Percentiles rank a stretch among this genome's conserved stretches.
These are phyloP conservation scores for Athrips mouffetella DNA, from an alignment of 2,888 invertebrate species.

Conservation along the genomic window DNA sequence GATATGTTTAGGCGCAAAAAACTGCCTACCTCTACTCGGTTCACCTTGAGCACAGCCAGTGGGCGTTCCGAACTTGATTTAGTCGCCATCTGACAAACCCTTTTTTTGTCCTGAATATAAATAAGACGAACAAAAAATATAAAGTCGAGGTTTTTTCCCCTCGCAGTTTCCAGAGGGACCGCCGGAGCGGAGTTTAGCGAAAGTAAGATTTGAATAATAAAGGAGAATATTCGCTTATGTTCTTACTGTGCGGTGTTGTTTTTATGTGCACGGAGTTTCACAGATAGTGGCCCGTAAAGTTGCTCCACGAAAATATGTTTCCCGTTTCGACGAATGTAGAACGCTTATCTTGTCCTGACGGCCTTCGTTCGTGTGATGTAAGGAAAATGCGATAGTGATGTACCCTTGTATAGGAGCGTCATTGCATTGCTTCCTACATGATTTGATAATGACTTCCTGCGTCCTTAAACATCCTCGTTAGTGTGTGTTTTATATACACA, in stretches of 20 bases:
- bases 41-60: constrained; percentile 66
- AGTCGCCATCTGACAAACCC: constrained; percentile 73
- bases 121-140: constrained; percentile 67
- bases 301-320: constrained; percentile 43
- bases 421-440: constrained; percentile 56
- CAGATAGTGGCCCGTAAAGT: constrained; percentile 45
- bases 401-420: constrained; percentile 30
- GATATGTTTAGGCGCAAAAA: constrained; percentile 48
- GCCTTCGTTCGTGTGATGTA: constrained; percentile 23
- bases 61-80: constrained; percentile 72
- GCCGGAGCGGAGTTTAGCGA: constrained; percentile 57
- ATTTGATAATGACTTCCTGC: constrained; percentile 73
- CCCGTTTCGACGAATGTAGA: constrained; percentile 29
- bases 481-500: constrained; percentile 59
- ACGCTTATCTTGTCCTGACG: constrained; percentile 27
- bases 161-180: constrained; percentile 49
- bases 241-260: constrained; percentile 49
- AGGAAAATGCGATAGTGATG: constrained; percentile 36
- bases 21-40: constrained; percentile 53
- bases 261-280: constrained; percentile 38
- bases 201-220: constrained; percentile 70
- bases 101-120: constrained; percentile 75
- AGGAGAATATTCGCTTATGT: constrained; percentile 59
- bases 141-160: constrained; percentile 57
- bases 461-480: constrained; percentile 64